Evolutionary conservation across 1,140 invertebrate genomes (phyloP).

Genomic region (Drosophila kikkawai): DNA sequence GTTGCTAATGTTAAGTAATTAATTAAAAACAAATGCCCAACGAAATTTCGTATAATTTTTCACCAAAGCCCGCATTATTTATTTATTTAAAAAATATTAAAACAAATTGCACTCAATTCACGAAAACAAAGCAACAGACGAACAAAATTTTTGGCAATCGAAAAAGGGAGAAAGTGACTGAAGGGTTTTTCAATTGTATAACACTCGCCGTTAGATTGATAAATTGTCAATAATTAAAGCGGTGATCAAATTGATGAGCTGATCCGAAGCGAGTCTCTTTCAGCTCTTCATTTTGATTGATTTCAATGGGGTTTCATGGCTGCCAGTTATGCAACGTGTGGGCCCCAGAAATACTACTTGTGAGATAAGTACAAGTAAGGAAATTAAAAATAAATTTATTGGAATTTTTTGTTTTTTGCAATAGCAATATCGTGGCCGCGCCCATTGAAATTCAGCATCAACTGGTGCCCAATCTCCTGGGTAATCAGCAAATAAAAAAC

Average conservation of each 20-base stretch:
- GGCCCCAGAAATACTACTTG: constrained; percentile 29
- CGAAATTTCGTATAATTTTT: constrained; percentile 41
- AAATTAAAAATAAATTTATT: constrained; percentile 37
- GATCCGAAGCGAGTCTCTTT: constrained; percentile 33
- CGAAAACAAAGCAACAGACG: constrained; percentile 26
- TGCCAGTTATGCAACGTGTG: constrained; percentile 33
- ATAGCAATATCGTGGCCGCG: constrained; percentile 36
- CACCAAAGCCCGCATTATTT: constrained; percentile 42
- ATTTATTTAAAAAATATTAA: constrained; percentile 57
- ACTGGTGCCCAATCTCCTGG: constrained; percentile 43
- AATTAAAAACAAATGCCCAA: constrained; percentile 47
- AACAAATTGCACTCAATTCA: constrained; percentile 52
- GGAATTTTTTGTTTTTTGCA: constrained; percentile 34
- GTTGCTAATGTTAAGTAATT: constrained; percentile 63
- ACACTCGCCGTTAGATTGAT: constrained; percentile 64
- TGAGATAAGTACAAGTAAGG: constrained; percentile 10
- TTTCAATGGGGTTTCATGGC: constrained; percentile 50
- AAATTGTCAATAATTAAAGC: constrained; percentile 65
- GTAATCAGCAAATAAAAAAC: constrained; percentile 67
- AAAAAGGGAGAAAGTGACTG: constrained; percentile 40
- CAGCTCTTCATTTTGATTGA: constrained; percentile 56
- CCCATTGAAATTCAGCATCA: constrained; percentile 25
- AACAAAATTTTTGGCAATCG: constrained; percentile 32
- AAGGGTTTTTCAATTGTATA: constrained; percentile 65
- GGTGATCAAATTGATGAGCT: constrained; percentile 48